These are phyloP conservation scores for Leuciscus idus DNA, from an alignment of 2,113 vertebrate species.

Conservation along the genomic window DNA sequence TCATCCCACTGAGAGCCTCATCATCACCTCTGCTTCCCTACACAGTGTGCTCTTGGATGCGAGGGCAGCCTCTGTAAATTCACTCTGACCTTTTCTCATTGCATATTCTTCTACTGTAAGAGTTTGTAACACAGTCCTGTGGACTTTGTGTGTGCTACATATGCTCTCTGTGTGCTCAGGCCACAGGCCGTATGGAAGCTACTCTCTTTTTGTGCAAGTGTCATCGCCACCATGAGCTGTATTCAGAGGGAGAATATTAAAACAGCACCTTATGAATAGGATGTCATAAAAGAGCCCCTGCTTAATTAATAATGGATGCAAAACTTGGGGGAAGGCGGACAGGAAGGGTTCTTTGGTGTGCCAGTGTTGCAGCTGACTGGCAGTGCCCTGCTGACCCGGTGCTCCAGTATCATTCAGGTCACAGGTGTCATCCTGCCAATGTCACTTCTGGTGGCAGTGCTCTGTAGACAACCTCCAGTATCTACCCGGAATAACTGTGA, in stretches of 20 bases:
- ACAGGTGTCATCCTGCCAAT: background rate
- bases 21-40: constrained; percentile 5
- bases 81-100: constrained; percentile 30
- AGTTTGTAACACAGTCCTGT: constrained; percentile 25
- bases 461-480: background rate
- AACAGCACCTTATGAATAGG: constrained; percentile 35
- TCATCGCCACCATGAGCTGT: constrained; percentile 8
- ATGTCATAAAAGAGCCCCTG: constrained; percentile 1
- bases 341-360: constrained; percentile 13
- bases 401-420: background rate
- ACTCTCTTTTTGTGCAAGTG: constrained; percentile 24
- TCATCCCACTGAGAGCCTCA: background rate
- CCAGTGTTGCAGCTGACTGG: constrained; percentile 9
- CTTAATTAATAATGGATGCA: constrained; percentile 33
- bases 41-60: constrained; percentile 14
- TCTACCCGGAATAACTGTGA: background rate
- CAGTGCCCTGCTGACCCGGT: constrained; percentile 10
- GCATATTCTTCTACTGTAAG: constrained; percentile 7
- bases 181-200: background rate
- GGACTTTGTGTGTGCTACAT: constrained; percentile 1
- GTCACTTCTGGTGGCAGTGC: background rate
- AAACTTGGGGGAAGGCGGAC: background rate
- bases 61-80: constrained; percentile 16
- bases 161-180: background rate
- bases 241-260: constrained; percentile 38